Evolutionary conservation across 2,797 vertebrate species (phyloP).

Genomic region (Sardinella longiceps): DNA sequence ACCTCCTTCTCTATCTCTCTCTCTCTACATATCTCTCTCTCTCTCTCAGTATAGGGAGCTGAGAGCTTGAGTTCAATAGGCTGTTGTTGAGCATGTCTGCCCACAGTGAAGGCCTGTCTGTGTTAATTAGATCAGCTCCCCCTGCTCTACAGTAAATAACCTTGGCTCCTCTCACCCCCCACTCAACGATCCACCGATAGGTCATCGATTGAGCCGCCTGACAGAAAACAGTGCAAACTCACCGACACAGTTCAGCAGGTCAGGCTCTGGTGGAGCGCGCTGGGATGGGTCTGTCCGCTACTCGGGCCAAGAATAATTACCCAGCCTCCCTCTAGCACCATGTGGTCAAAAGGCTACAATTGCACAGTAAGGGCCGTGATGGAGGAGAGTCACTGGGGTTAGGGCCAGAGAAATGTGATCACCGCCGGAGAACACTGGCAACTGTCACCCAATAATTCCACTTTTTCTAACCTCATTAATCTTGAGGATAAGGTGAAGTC

Average conservation of each 20-base stretch:
- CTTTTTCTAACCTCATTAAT: not conserved
- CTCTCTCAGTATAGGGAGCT: not conserved
- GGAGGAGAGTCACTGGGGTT: not conserved
- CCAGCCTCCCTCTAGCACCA: not conserved
- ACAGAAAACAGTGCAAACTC: constrained; percentile 28
- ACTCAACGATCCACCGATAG: constrained; percentile 41
- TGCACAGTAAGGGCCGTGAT: not conserved
- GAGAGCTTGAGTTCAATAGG: not conserved
- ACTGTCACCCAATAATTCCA: not conserved
- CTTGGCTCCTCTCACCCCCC: constrained; percentile 25
- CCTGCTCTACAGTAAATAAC: constrained; percentile 41
- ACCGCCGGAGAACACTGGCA: not conserved
- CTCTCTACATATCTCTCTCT: too few species aligned
- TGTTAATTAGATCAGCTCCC: constrained; percentile 42
- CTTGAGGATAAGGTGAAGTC: not conserved
- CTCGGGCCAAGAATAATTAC: not conserved
- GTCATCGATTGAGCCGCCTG: constrained; percentile 47
- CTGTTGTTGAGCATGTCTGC: constrained; percentile 20
- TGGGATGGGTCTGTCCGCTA: not conserved
- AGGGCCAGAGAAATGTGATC: not conserved
- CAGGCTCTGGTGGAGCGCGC: constrained; percentile 17
- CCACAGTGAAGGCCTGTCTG: constrained; percentile 28
- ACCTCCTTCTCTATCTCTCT: too few species aligned
- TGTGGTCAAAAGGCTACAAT: constrained; percentile 17
- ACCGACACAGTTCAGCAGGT: constrained; percentile 33